Evolutionary conservation across 2,888 invertebrate genomes (phyloP).

Genomic region (Hirtodrosophila alboralis): DNA sequence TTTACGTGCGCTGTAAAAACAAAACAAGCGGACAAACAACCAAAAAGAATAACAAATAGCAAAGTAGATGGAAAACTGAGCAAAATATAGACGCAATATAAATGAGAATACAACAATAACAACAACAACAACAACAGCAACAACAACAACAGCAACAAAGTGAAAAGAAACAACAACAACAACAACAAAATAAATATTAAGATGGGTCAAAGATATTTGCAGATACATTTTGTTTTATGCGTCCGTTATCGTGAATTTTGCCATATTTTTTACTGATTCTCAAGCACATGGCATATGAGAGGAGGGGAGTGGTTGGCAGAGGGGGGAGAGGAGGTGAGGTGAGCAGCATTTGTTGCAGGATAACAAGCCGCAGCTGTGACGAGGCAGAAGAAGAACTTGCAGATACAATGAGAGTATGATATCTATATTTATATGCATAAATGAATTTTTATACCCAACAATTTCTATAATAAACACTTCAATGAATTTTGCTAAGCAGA

Average conservation of each 20-base stretch:
- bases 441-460: too few species aligned
- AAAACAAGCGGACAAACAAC: slow-evolving; percentile 44
- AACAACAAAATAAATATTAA: slow-evolving; percentile 71
- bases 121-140: too few species aligned
- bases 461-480: too few species aligned
- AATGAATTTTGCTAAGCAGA: too few species aligned
- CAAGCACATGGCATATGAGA: background rate
- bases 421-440: too few species aligned
- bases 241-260: slow-evolving; percentile 29
- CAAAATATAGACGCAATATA: slow-evolving; percentile 51
- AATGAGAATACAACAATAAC: slow-evolving; percentile 55
- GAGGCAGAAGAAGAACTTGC: background rate
- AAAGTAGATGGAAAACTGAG: background rate
- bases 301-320: background rate
- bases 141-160: too few species aligned
- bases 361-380: slow-evolving; percentile 9
- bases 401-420: too few species aligned
- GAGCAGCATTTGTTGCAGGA: slow-evolving; percentile 3
- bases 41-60: background rate
- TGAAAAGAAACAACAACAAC: too few species aligned
- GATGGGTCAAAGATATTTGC: slow-evolving; percentile 62
- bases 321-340: too few species aligned
- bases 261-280: slow-evolving; percentile 50
- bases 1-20: slow-evolving; percentile 74
- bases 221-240: slow-evolving; percentile 75